phyloP scores from a whole-genome alignment of 2,888 invertebrate genomes.

The Uropetala carovei region DNA sequence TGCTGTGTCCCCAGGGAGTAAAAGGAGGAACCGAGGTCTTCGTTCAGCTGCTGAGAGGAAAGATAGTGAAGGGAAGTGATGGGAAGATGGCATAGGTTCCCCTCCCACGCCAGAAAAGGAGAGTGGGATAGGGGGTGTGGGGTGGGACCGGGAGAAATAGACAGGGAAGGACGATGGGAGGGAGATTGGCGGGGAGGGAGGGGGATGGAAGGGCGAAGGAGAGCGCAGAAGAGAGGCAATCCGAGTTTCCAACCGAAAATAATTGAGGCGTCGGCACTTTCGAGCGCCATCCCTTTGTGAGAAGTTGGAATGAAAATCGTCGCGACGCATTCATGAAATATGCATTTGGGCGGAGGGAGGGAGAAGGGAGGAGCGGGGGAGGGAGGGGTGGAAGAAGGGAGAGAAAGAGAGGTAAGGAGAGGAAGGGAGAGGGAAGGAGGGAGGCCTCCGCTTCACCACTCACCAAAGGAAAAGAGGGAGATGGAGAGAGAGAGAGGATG shows the following conservation, averaged over 20 bases:
- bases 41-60: not conserved
- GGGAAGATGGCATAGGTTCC: constrained; percentile 37
- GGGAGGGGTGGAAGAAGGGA: not conserved
- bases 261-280: constrained; percentile 64
- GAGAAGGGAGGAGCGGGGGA: not conserved
- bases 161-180: not conserved
- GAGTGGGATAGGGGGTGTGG: not conserved
- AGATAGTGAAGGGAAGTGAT: not conserved
- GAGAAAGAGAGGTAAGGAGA: not conserved
- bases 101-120: not conserved
- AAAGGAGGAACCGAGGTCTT: not conserved
- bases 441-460: constrained; percentile 47
- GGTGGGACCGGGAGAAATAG: not conserved
- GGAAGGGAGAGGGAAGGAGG: not conserved
- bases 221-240: constrained; percentile 26
- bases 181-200: not conserved
- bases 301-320: constrained; percentile 64
- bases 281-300: constrained; percentile 64
- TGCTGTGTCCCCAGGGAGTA: constrained; percentile 56
- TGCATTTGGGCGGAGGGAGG: constrained; percentile 54
- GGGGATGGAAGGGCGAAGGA: not conserved
- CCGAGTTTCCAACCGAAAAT: constrained; percentile 63
- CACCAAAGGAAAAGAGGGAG: constrained; percentile 36
- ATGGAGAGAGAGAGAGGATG: not conserved
- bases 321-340: constrained; percentile 63